Base-by-base conservation (phyloP, 2,888 invertebrate species). In the Seladonia tumulorum region DNA sequence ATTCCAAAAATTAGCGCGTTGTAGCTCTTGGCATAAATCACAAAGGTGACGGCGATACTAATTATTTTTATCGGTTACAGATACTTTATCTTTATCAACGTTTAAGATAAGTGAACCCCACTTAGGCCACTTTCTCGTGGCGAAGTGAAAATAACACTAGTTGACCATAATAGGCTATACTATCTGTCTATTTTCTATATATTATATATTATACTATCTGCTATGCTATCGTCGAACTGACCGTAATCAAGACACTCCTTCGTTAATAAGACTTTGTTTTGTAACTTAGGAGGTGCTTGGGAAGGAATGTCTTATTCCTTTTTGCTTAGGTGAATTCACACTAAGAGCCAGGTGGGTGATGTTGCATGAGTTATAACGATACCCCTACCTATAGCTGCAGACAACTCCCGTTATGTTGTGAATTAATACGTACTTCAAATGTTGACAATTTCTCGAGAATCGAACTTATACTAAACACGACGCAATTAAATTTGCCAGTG, bases 21-120 rank as follows among this genome's bases (percentile, higher is more conserved):
- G 8, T 25, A 57, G n/a, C 72, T n/a, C 29, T 22, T n/a, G 35
- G 7, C 47, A 12, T 39, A 63, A 73, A 66, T 39, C 70, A 73
- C 35, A 66, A 39, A 22, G 12, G 29, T 29, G 14, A 66, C 25
- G 7, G 12, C 18, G 47, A n/a, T 35, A 66, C 76, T 47, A 76
- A 66, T 76, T 76, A 76, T 49, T 76, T 76, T 66, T 76, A 76
- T 76, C 76, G 63, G n/a, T 47, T 25, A 5, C 29, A 29, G 3
- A 12, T 47, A 8, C 18, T 73, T 66, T 79, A 79, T 79, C 79
- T 12, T 47, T n/a, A 12, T 35, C 39, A 3, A 22, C 5, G 49
- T 22, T 22, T 25, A 2, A 18, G 79, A 66, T 73, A 66, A 49
- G 39, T n/a, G 29, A 16, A 16, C 63, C 29, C 63, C 63, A 63